Evolutionary conservation across 2,113 vertebrate genomes (phyloP).

Genomic region (Brachyhypopomus gauderio): DNA sequence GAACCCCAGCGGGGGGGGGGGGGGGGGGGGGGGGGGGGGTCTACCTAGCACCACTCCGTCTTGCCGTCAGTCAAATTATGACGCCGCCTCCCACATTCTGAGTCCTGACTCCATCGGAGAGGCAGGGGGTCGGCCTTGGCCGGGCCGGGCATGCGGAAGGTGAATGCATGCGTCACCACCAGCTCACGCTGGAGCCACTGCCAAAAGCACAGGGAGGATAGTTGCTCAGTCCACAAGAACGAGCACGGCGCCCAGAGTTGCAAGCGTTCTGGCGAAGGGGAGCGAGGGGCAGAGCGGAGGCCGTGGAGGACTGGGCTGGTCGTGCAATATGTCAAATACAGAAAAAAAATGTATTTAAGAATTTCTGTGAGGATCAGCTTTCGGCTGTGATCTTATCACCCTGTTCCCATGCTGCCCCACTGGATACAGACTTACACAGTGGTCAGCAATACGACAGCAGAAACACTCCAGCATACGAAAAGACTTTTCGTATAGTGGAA

Average conservation of each 20-base stretch:
- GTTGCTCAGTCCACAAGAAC: neutral
- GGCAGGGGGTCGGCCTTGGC: conserved; percentile 12
- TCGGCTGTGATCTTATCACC: neutral
- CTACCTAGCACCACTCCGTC: conserved; percentile 34
- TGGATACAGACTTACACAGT: neutral
- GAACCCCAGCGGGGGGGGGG: conserved; percentile 3
- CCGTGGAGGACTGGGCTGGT: neutral
- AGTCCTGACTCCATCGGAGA: conserved; percentile 22
- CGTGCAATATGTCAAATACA: neutral
- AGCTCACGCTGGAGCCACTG: conserved; percentile 7
- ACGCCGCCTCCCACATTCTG: conserved; percentile 32
- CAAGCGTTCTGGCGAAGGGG: neutral
- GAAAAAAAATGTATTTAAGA: neutral
- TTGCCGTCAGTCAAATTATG: conserved; percentile 39
- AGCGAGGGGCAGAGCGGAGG: neutral
- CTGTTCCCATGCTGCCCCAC: neutral
- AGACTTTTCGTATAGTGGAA: conserved; percentile 8
- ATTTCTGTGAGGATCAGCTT: neutral
- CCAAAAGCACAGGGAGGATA: conserved; percentile 27
- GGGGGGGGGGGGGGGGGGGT: no score
- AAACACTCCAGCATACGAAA: conserved; percentile 26
- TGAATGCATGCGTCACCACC: conserved; percentile 32
- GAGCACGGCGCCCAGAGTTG: neutral
- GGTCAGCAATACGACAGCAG: neutral
- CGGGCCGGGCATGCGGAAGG: conserved; percentile 14